Conservation (phyloP, 2,113 vertebrate species). For the Bettongia penicillata region DNA sequence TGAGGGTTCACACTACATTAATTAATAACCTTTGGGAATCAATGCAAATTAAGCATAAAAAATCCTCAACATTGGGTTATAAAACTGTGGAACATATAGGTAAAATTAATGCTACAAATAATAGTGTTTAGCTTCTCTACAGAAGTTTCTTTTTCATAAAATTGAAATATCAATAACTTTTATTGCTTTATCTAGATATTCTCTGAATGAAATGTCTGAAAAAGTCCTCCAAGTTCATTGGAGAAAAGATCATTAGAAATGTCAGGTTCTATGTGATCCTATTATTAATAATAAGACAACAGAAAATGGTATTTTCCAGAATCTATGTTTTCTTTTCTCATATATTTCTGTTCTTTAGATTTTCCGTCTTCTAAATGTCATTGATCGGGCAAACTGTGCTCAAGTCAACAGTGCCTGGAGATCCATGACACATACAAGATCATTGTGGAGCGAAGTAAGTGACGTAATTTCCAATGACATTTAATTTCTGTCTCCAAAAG, state of each 20-base stretch:
- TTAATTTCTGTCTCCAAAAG: neutral
- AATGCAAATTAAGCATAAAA: slow-evolving; percentile 12
- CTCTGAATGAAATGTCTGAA: slow-evolving; percentile 13
- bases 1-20: neutral
- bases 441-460: slow-evolving; percentile 83
- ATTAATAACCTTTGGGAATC: neutral
- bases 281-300: neutral
- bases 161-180: neutral
- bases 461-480: neutral
- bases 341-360: slow-evolving; percentile 75
- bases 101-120: neutral
- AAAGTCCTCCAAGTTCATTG: neutral
- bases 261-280: neutral
- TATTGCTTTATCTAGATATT: slow-evolving; percentile 30
- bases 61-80: slow-evolving; percentile 11
- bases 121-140: slow-evolving; percentile 33
- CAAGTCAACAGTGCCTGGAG: slow-evolving; percentile 81
- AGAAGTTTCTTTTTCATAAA: slow-evolving; percentile 30
- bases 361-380: slow-evolving; percentile 79
- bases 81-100: slow-evolving; percentile 11
- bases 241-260: slow-evolving; percentile 1
- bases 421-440: slow-evolving; percentile 72
- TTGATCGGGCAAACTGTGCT: slow-evolving; percentile 77
- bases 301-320: neutral
- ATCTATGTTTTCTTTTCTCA: slow-evolving; percentile 36